Conservation (phyloP, 2,797 vertebrate species). For the Fundulus diaphanus region DNA sequence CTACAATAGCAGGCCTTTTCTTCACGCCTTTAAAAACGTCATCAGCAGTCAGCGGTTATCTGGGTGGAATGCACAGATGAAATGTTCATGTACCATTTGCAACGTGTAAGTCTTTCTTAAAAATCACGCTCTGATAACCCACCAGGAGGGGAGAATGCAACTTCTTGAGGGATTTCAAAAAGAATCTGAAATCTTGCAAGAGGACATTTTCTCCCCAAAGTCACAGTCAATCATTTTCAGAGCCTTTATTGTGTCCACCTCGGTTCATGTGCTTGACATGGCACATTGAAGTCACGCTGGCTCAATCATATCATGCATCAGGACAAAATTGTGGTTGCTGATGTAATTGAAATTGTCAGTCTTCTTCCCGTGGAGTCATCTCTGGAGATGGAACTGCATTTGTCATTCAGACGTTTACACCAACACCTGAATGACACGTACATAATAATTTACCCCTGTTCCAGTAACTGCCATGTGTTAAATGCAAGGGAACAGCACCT, state of each 20-base stretch:
- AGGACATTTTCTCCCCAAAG: conserved; percentile 41
- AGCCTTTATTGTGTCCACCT: conserved; percentile 41
- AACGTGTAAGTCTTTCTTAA: conserved; percentile 21
- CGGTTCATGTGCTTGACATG: conserved; percentile 38
- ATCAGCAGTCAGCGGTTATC: conserved; percentile 46
- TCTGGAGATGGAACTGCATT: conserved; percentile 47
- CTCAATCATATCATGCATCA: conserved; percentile 55
- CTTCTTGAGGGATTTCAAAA: conserved; percentile 35
- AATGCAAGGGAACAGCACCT: background rate
- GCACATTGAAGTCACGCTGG: conserved; percentile 50
- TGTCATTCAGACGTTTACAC: conserved; percentile 65
- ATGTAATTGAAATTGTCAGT: conserved; percentile 58
- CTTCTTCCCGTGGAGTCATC: conserved; percentile 29
- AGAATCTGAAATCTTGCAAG: conserved; percentile 33
- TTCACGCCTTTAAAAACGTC: conserved; percentile 46
- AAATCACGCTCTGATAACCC: conserved; percentile 43
- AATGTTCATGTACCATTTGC: conserved; percentile 22
- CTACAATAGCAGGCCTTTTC: conserved; percentile 53
- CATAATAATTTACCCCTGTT: conserved; percentile 49
- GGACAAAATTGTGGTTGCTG: conserved; percentile 40
- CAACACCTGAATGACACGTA: conserved; percentile 43
- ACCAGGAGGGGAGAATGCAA: conserved; percentile 37
- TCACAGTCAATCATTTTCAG: conserved; percentile 59
- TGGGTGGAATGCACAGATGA: conserved; percentile 46
- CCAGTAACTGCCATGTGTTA: conserved; percentile 22